phyloP scores from a whole-genome alignment of 2,888 invertebrate species.

The Pollenia angustigena region DNA sequence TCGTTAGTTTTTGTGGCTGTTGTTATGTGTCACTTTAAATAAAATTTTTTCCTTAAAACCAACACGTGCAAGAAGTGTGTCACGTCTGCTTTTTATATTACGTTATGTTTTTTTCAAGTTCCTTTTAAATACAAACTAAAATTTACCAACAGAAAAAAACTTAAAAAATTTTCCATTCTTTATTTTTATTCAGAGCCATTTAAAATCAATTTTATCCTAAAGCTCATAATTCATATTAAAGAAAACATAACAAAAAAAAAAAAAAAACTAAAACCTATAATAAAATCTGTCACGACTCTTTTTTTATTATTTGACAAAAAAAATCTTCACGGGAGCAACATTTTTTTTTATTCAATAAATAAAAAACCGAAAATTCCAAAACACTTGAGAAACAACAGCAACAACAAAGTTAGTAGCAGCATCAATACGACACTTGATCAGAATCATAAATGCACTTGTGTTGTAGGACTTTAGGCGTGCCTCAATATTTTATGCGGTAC shows the following conservation, averaged over 20 bases:
- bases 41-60: slow-evolving; percentile 30
- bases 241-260: slow-evolving; percentile 3
- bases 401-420: slow-evolving; percentile 41
- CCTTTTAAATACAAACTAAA: slow-evolving; percentile 33
- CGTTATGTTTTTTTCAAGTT: slow-evolving; percentile 20
- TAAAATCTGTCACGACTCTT: slow-evolving; percentile 63
- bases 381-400: slow-evolving; percentile 36
- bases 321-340: slow-evolving; percentile 73
- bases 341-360: slow-evolving; percentile 60
- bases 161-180: slow-evolving; percentile 17
- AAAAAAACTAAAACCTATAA: slow-evolving; percentile 46
- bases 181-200: slow-evolving; percentile 20
- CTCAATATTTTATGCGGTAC: slow-evolving; percentile 32
- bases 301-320: slow-evolving; percentile 20
- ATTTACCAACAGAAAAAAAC: slow-evolving; percentile 30
- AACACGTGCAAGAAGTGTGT: slow-evolving; percentile 78
- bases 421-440: slow-evolving; percentile 54
- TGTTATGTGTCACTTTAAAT: slow-evolving; percentile 29
- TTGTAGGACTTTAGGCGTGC: slow-evolving; percentile 59
- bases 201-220: slow-evolving; percentile 64
- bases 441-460: slow-evolving; percentile 65
- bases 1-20: not conserved
- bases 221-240: slow-evolving; percentile 68
- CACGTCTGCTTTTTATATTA: slow-evolving; percentile 70
- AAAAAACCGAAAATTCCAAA: slow-evolving; percentile 51